Base-by-base conservation (phyloP, 2,797 vertebrate species). In the Alectoris magna region DNA sequence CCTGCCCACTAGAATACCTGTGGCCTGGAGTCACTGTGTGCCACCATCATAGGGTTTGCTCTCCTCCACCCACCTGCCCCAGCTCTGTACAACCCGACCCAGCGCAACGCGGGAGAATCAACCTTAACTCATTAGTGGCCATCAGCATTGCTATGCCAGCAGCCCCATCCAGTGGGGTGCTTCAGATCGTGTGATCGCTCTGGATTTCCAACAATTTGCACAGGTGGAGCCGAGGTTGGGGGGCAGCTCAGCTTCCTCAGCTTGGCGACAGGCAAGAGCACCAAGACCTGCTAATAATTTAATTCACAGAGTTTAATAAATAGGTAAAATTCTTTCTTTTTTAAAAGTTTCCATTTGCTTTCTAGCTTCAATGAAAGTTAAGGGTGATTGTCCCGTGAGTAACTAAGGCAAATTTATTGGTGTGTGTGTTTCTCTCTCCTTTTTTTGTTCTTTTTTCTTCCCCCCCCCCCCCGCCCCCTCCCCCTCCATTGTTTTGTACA, bases 371-470 rank as follows among this genome's bases (percentile, higher is more conserved):
- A 95, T 90, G 83, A 90, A 96, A 96, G 96, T 97, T 97, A 97
- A 95, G 94, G 97, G 96, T 97, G 97, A 98, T 98, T 98, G 97
- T 98, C 97, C 97, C 94, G 55, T 96, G 95, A 97, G 95, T 97
- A 97, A 97, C 97, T 98, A 98, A 98, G 97, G 98, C 98, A 98
- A 97, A 97, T 95, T 92, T 96, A 76, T 96, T 90, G 96, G 90
- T 92, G 80, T 94, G 62, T 93, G 71, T 92, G 31, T 91, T 29
- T 53, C 46, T 91, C 83, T 78, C 90, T 78, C 67, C 55, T 80
- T 91, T 93, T 93, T 91, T 88, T 49, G 56, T 90, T 93, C 90
- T 91, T 56, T 95, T 84, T 92, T 91, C 39, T 41, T 41, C 60
- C 67, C 58, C 8, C 4, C 63, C 60, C 67, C 62, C 23, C 6